phyloP scores from a whole-genome alignment of 1,140 invertebrate species.

The Zophobas atratus region DNA sequence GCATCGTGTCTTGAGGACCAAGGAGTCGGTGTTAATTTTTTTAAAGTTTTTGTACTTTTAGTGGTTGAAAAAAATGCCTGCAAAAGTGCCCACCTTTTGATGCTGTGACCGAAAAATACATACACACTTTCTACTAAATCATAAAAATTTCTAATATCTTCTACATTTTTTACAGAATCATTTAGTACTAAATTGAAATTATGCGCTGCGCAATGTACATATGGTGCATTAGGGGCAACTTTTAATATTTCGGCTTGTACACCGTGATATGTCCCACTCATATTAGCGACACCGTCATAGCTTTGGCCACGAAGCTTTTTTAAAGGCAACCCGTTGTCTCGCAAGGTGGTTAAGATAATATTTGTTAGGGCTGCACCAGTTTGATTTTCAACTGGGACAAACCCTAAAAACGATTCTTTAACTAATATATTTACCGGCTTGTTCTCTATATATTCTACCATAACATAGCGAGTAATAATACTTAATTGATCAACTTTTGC shows the following conservation, averaged over 20 bases:
- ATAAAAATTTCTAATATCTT: too few species aligned
- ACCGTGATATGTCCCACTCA: slow-evolving; percentile 25
- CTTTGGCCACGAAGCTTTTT: slow-evolving; percentile 24
- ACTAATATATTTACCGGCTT: not conserved
- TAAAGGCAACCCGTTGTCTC: slow-evolving; percentile 1
- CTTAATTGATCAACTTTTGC: slow-evolving; percentile 31
- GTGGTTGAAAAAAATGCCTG: too few species aligned
- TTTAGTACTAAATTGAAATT: slow-evolving; percentile 61
- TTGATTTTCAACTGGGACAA: slow-evolving; percentile 35
- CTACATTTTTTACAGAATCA: too few species aligned
- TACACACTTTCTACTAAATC: slow-evolving; percentile 3
- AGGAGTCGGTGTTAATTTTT: too few species aligned
- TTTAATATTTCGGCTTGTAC: slow-evolving; percentile 17
- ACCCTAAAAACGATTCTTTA: slow-evolving; percentile 5
- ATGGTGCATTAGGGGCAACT: not conserved
- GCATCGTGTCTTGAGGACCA: too few species aligned
- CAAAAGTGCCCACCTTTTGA: too few species aligned
- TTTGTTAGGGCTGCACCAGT: not conserved
- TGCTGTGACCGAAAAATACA: too few species aligned
- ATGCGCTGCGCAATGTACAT: slow-evolving; percentile 62
- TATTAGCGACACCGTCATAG: slow-evolving; percentile 1
- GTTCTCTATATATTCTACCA: not conserved
- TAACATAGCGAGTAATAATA: slow-evolving; percentile 1
- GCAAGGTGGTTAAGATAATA: not conserved
- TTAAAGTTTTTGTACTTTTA: too few species aligned